These are phyloP conservation scores for Schizopygopsis pylzovi DNA, from an alignment of 2,797 vertebrate genomes.

Conservation along the genomic window DNA sequence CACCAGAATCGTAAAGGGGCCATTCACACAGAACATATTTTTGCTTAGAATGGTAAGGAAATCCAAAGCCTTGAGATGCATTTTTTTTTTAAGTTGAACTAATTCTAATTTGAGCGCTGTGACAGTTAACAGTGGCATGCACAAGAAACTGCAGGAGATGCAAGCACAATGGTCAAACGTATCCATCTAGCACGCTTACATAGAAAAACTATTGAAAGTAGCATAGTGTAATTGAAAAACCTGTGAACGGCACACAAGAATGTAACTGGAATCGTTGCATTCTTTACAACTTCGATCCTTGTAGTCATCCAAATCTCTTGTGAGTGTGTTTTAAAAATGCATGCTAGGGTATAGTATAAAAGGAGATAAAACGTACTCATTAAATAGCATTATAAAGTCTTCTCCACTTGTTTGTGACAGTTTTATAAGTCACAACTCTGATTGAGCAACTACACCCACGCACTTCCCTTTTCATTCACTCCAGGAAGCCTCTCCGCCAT, in stretches of 20 bases:
- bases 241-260: neutral
- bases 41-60: neutral
- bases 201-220: neutral
- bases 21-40: neutral
- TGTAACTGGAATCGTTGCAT: neutral
- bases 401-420: slow-evolving; percentile 27
- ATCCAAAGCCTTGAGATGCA: neutral
- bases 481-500: slow-evolving; percentile 63
- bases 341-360: neutral
- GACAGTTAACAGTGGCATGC: neutral
- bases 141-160: neutral
- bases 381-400: slow-evolving; percentile 13
- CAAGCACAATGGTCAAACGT: neutral
- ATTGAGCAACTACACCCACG: slow-evolving; percentile 52
- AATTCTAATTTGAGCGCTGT: neutral
- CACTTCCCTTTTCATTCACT: slow-evolving; percentile 57
- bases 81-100: neutral
- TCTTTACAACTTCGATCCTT: neutral
- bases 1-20: neutral
- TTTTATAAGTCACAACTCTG: slow-evolving; percentile 45
- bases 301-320: neutral
- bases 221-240: neutral
- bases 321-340: slow-evolving; percentile 6
- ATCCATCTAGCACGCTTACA: neutral
- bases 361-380: neutral